Evolutionary conservation across 2,113 vertebrate species (phyloP).

Genomic region (Athene cunicularia): DNA sequence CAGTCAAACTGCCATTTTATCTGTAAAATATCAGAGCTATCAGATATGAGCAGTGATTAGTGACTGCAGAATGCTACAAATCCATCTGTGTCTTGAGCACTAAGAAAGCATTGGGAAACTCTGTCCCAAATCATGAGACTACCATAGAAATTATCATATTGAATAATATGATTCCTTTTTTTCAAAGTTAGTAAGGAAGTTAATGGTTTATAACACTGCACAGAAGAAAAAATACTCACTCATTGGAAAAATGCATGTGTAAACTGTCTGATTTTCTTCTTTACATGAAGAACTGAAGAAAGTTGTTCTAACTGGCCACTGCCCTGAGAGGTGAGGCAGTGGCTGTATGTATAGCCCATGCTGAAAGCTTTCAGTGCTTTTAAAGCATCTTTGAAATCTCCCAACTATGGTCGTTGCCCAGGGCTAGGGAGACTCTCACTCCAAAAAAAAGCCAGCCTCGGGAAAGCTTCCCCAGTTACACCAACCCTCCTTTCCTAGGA

Average conservation of each 20-base stretch:
- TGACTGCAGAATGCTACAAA: not conserved
- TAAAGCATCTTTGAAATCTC: not conserved
- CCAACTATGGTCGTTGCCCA: rapidly evolving
- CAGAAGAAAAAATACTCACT: not conserved
- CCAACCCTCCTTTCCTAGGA: not conserved
- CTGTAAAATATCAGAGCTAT: not conserved
- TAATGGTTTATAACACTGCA: not conserved
- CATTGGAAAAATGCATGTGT: not conserved
- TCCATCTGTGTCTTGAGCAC: not conserved
- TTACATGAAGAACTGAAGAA: not conserved
- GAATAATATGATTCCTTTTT: not conserved
- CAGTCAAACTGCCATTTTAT: not conserved
- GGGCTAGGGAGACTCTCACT: not conserved
- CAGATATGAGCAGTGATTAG: not conserved
- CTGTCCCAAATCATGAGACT: not conserved
- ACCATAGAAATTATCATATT: not conserved
- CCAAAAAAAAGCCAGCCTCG: not conserved
- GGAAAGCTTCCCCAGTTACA: not conserved
- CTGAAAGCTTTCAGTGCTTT: not conserved
- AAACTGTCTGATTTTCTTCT: not conserved
- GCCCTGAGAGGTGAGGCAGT: not conserved
- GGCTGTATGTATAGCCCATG: not conserved
- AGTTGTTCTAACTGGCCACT: not conserved
- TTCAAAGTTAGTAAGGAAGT: not conserved
- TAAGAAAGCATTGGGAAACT: not conserved